Base-by-base conservation (phyloP, 1,140 invertebrate genomes). In the Pectinophora gossypiella region DNA sequence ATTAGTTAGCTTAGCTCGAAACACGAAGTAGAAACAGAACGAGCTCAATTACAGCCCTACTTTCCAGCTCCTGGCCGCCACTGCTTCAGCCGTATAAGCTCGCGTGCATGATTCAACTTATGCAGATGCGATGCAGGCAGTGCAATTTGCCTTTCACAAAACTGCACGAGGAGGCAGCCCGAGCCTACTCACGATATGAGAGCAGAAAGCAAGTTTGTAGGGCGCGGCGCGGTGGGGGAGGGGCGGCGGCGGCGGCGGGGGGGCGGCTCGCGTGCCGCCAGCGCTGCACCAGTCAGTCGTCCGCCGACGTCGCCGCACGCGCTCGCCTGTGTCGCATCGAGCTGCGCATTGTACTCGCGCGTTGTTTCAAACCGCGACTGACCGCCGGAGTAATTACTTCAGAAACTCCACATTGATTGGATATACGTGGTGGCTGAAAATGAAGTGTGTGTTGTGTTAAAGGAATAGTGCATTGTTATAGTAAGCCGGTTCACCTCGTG, bases 131-230 rank as follows among this genome's bases (percentile, higher is more conserved):
- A 40, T 9, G 27, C 27, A 32, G 27, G 36, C 36, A 18, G 36
- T 51, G 48, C 48, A 51, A 51, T 51, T 40, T 43, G 48, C 38
- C 48, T 51, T 51, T 51, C 38, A 51, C 48, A 51, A 51, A 43
- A 46, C 19, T 22, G 22, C 44, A 27, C 21, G 44, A 46, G 44
- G 44, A 46, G 21, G 7, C 18, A 3, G 40, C n/a, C 40, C 10
- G 47, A 48, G 47, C 47, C 48, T 51, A 38, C 32, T 20, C 48
- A 38, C 48, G 48, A 51, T 51, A 51, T 51, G 38, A 51, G 48
- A 51, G 48, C 48, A 51, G 44, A 46, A 46, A 51, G 48, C 48
- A 51, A 51, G 48, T 51, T 40, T 40, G 36, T 40, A 40, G 36
- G 36, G 36, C 27, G 27, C 27, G 27, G 27, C 1, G 27, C 9